Base-by-base conservation (phyloP, 2,797 vertebrate genomes). In the Melanotaenia maccullochi region DNA sequence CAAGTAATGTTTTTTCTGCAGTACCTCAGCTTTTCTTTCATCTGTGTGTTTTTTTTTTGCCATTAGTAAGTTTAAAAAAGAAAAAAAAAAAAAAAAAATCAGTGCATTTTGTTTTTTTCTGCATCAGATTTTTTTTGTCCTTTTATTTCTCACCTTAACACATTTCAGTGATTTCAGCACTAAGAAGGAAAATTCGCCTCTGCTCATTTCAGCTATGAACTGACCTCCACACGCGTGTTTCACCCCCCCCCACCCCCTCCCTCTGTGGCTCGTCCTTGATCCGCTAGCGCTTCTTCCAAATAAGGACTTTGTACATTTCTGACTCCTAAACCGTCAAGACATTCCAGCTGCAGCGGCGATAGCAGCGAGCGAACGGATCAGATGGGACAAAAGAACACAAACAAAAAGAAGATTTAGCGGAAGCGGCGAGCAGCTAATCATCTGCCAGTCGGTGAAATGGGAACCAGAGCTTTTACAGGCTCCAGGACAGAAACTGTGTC, bases 1-100 rank as follows among this genome's bases (percentile, higher is more conserved):
- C 75, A 71, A 54, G 60, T 65, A 56, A 49, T 40, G 60, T 36
- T 77, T 77, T 86, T 90, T 89, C 87, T 90, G 84, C 88, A 73
- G 90, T 91, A 90, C 90, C 90, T 92, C 90, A 85, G 61, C 81
- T 87, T 84, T 65, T 44, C 38, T 75, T 6, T 24, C 51, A 54
- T 24, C 57, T 54, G 5, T 70, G 40, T 42, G 25, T 28, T 28
- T 28, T 42, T 42, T 16, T 73, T 71, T 13, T 67, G 78, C 80
- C 78, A 47, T 86, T 25, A 47, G 82, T 58, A 62, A 74, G 56
- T 64, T 58, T 38, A 16, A 56, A 56, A 52, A 51, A 5, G 13
- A 14, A 24, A 25, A n/a, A 22, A 5, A 24, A 51, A 22, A 11
- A 44, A 44, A 28, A 4, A 2, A 28, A 30, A 30, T 30, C 4